phyloP scores from a whole-genome alignment of 2,113 vertebrate genomes.

The Emydocephalus ijimae region DNA sequence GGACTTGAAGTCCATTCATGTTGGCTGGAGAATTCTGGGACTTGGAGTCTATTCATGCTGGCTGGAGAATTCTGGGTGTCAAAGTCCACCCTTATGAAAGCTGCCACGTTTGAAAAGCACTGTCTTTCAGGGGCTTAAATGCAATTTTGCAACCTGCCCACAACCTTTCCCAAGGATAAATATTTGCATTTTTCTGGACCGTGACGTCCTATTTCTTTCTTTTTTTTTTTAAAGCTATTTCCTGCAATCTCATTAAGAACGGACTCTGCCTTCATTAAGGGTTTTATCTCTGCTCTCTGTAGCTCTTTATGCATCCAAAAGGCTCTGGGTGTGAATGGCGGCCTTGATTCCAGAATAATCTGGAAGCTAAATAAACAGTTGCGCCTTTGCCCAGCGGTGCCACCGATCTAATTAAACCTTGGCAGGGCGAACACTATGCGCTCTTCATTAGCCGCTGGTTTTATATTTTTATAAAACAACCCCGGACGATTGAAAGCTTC shows the following conservation, averaged over 20 bases:
- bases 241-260: neutral
- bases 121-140: neutral
- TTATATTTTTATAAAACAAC: neutral
- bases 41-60: neutral
- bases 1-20: neutral
- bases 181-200: neutral
- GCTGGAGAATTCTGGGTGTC: neutral
- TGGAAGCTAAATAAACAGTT: neutral
- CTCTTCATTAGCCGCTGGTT: neutral
- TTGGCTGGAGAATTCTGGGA: neutral
- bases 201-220: neutral
- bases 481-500: neutral
- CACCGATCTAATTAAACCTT: neutral
- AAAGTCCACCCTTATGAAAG: neutral
- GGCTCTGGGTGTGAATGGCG: neutral
- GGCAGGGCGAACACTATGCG: neutral
- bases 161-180: neutral
- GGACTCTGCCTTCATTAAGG: neutral
- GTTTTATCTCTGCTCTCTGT: neutral
- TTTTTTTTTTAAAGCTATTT: neutral
- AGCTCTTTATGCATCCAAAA: neutral
- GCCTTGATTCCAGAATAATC: neutral
- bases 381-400: neutral
- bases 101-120: neutral
- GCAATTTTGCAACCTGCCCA: neutral